phyloP scores from a whole-genome alignment of 2,113 vertebrate genomes.

The Menura novaehollandiae region DNA sequence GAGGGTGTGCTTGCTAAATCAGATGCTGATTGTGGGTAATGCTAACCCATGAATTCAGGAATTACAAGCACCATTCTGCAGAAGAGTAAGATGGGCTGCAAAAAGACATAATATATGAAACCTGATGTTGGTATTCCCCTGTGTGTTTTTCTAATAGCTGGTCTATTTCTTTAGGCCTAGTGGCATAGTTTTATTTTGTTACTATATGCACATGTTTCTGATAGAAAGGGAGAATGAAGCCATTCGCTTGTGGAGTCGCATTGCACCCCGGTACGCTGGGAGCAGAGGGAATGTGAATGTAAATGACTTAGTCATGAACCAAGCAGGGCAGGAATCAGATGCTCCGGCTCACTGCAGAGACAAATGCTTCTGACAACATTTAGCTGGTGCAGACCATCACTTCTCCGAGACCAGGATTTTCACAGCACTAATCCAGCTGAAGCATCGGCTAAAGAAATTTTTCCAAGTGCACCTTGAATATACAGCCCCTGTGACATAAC shows the following conservation, averaged over 20 bases:
- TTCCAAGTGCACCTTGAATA: neutral
- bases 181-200: neutral
- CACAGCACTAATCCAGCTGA: neutral
- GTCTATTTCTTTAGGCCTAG: neutral
- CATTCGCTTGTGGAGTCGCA: neutral
- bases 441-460: neutral
- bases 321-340: neutral
- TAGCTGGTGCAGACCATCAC: conserved; percentile 6
- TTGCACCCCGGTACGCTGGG: fast-evolving
- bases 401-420: conserved; percentile 1
- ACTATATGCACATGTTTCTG: neutral
- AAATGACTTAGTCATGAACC: neutral
- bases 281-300: neutral
- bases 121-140: neutral
- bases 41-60: neutral
- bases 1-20: neutral
- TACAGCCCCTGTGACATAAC: neutral
- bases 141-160: neutral
- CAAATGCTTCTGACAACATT: neutral
- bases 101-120: neutral
- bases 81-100: neutral
- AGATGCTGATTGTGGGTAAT: neutral
- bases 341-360: neutral
- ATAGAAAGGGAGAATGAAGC: neutral
- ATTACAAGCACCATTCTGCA: neutral